Percentiles rank a stretch among this genome's conserved stretches.
Evolutionary conservation across 2,113 vertebrate species (phyloP).

Genomic region (Psilopogon haemacephalus): DNA sequence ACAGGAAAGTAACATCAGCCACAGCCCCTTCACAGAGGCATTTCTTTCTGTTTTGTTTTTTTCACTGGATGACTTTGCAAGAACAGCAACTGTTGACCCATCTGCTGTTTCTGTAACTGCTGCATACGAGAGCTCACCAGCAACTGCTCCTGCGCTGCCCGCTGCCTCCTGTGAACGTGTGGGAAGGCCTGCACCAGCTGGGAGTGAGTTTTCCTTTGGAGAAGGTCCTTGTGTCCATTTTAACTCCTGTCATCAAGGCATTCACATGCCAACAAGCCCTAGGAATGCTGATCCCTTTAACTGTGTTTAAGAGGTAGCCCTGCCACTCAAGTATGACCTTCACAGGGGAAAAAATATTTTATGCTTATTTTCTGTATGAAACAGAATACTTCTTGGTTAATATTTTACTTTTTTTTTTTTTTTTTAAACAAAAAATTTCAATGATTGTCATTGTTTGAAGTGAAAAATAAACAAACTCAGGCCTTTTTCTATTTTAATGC

Average conservation of each 20-base stretch:
- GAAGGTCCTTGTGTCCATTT: not conserved
- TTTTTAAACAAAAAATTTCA: not conserved
- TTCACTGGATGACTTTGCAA: not conserved
- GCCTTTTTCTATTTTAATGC: not conserved
- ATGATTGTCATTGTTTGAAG: not conserved
- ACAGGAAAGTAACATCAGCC: not conserved
- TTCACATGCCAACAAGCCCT: accelerated
- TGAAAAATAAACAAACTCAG: slow-evolving; percentile 51
- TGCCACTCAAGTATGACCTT: not conserved
- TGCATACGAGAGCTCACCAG: not conserved
- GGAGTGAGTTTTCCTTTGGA: accelerated
- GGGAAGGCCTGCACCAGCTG: not conserved
- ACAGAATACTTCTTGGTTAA: not conserved
- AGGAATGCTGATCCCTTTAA: accelerated
- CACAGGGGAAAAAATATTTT: not conserved
- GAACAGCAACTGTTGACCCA: slow-evolving; percentile 41
- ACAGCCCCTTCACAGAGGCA: not conserved
- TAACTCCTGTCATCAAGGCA: not conserved
- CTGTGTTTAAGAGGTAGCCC: not conserved
- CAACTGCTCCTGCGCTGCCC: not conserved
- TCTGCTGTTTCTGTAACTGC: slow-evolving; percentile 6
- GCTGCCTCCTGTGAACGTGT: not conserved
- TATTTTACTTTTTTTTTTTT: accelerated
- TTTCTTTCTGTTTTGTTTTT: not conserved
- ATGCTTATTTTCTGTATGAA: not conserved